A percentile compares a stretch with the other conserved stretches of the same genome.
Conservation (phyloP, 2,113 vertebrate species). For the Rhinogobius similis region DNA sequence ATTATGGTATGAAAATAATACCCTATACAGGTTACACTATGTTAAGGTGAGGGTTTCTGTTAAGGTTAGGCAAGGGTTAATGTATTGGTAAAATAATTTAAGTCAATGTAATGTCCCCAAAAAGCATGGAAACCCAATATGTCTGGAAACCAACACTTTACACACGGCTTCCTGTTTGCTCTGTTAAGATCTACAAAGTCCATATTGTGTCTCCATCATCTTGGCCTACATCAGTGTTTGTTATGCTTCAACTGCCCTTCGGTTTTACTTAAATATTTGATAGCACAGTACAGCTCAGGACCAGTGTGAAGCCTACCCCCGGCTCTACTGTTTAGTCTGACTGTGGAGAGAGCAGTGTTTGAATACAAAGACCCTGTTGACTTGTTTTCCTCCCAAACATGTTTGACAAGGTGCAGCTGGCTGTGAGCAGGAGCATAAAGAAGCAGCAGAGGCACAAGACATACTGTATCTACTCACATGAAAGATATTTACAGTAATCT, state of each 20-base stretch:
- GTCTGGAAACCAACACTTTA: too few species aligned
- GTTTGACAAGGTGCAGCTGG: conserved; percentile 25
- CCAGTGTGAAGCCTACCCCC: conserved; percentile 8
- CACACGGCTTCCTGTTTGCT: too few species aligned
- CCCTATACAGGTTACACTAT: too few species aligned
- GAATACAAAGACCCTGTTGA: neutral
- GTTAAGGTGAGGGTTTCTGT: too few species aligned
- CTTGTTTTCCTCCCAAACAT: conserved; percentile 16
- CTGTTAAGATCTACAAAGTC: neutral
- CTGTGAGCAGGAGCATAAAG: neutral
- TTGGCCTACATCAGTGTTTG: neutral
- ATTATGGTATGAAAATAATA: too few species aligned
- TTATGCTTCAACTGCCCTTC: neutral
- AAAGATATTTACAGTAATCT: conserved; percentile 23
- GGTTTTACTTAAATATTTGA: conserved; percentile 9
- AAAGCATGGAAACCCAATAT: too few species aligned
- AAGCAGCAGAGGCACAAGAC: conserved; percentile 1
- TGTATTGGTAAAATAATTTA: too few species aligned
- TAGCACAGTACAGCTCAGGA: conserved; percentile 12
- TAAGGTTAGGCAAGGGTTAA: too few species aligned
- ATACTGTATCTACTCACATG: conserved; percentile 20
- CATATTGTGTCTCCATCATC: neutral
- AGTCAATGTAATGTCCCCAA: too few species aligned
- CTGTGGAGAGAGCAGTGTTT: conserved; percentile 13
- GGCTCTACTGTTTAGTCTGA: conserved; percentile 12